These are phyloP conservation scores for Bubo blakistoni DNA, from an alignment of 2,113 vertebrate species.

Conservation along the genomic window DNA sequence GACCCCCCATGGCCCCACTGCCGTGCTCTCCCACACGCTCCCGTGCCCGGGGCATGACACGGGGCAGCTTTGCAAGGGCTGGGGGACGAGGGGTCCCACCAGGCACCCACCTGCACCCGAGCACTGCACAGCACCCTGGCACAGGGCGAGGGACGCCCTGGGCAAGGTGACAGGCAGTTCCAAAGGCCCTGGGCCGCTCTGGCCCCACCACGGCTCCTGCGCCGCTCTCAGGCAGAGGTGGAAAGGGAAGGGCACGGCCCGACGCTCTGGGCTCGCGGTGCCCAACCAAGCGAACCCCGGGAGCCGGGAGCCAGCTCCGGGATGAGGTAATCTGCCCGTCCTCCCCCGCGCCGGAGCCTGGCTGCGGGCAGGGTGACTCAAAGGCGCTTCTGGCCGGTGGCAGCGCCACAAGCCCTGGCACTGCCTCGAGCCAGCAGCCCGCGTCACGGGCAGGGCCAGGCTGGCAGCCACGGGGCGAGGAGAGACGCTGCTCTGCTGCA, in stretches of 20 bases:
- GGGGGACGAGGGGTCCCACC: neutral
- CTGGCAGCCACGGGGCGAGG: neutral
- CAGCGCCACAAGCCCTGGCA: constrained; percentile 7
- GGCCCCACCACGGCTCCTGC: neutral
- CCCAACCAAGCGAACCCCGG: neutral
- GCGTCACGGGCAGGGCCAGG: fast-evolving
- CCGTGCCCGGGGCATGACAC: neutral
- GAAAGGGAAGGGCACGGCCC: neutral
- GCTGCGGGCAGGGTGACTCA: constrained; percentile 46
- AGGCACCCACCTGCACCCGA: fast-evolving
- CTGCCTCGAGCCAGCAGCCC: neutral
- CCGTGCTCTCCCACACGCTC: fast-evolving
- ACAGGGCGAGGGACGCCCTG: fast-evolving
- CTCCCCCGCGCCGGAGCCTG: neutral
- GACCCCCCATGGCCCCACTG: fast-evolving
- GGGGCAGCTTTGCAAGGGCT: neutral
- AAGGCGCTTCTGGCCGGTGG: constrained; percentile 22
- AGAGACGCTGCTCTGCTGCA: neutral
- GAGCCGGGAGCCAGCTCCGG: neutral
- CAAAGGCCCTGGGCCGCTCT: fast-evolving
- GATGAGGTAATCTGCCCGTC: constrained; percentile 51
- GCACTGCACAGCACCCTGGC: neutral
- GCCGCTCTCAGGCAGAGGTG: neutral
- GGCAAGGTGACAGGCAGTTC: neutral
- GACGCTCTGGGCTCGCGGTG: neutral